These are phyloP conservation scores for Zaprionus ornatus DNA, from an alignment of 1,140 invertebrate species.

Conservation along the genomic window DNA sequence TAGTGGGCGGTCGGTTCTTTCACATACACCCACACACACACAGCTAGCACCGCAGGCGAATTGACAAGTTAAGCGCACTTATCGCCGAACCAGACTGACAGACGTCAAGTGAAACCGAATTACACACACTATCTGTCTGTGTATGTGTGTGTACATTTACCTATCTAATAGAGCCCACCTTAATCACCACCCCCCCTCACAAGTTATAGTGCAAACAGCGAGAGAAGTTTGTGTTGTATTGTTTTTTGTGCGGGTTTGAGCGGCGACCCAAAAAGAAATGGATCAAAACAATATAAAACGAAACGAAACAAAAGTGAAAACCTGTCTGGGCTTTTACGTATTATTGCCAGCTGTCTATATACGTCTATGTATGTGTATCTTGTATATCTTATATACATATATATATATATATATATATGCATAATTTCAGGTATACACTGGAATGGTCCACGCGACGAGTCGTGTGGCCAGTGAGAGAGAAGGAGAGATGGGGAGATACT, in stretches of 20 bases:
- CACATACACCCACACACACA: neutral
- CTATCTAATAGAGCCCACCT: slow-evolving; percentile 13
- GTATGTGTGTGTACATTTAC: neutral
- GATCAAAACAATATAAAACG: slow-evolving; percentile 40
- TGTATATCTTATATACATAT: neutral
- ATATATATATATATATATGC: neutral
- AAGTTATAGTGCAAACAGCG: slow-evolving; percentile 6
- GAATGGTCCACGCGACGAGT: neutral
- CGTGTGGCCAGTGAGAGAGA: neutral
- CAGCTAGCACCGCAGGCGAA: neutral
- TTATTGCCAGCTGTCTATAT: slow-evolving; percentile 29
- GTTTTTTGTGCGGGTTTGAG: slow-evolving; percentile 12
- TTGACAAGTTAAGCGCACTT: slow-evolving; percentile 46
- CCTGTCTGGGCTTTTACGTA: slow-evolving; percentile 42
- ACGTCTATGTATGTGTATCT: slow-evolving; percentile 6
- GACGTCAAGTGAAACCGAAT: slow-evolving; percentile 34
- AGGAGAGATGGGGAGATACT: neutral
- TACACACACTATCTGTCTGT: neutral
- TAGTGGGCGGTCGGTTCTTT: neutral
- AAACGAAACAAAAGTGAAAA: slow-evolving; percentile 30
- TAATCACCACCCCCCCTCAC: neutral
- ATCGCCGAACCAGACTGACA: slow-evolving; percentile 40
- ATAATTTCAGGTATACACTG: neutral
- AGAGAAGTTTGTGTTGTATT: slow-evolving; percentile 34
- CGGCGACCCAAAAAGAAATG: slow-evolving; percentile 50